Conservation (phyloP, 2,113 vertebrate species). For the Bufo bufo region DNA sequence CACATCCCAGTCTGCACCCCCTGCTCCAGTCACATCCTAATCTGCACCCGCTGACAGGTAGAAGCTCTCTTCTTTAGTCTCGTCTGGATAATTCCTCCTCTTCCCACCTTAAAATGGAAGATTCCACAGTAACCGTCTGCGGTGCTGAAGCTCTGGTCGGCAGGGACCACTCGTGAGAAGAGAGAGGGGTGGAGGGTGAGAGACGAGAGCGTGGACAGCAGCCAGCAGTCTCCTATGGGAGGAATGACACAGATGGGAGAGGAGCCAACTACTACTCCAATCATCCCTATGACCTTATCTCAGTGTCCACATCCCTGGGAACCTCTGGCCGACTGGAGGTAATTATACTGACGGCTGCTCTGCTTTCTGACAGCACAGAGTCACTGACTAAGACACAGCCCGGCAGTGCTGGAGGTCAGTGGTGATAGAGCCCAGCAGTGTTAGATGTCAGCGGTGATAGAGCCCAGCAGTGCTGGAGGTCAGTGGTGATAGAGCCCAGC, state of each 20-base stretch:
- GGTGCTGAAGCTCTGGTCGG: constrained; percentile 67
- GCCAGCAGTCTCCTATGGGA: constrained; percentile 77
- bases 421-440: background rate
- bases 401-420: background rate
- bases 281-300: background rate
- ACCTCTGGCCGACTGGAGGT: background rate
- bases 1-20: background rate
- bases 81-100: background rate
- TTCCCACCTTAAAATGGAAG: constrained; percentile 74
- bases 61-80: too few species aligned
- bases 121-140: constrained; percentile 72
- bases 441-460: background rate
- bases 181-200: constrained; percentile 74
- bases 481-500: too few species aligned
- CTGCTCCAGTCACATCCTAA: too few species aligned
- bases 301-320: background rate
- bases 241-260: background rate
- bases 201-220: constrained; percentile 76
- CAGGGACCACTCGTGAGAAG: constrained; percentile 75
- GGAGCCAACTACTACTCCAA: background rate
- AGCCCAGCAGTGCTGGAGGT: background rate
- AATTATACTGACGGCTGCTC: background rate
- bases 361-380: too few species aligned
- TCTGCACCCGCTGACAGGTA: too few species aligned
- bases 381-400: too few species aligned